Evolutionary conservation across 1,140 invertebrate genomes (phyloP), one percentile per base, ranked within the genome.

Genomic region (Carcinoscorpius rotundicauda): DNA sequence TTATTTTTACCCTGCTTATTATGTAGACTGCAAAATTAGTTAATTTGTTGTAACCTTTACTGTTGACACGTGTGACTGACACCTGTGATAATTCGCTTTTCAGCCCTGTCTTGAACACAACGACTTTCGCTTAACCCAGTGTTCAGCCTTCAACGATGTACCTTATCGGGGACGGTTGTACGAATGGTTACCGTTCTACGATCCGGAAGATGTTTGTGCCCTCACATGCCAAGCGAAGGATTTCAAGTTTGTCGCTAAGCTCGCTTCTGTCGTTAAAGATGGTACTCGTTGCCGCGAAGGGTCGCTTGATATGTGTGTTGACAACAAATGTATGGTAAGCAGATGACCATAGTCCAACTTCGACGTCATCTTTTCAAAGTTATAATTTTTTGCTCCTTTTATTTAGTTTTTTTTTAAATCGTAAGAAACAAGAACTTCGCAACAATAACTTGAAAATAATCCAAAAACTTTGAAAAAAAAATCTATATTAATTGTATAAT

Each of bases 241-340:
- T 5, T 62, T 72, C 51, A 73, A 73, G 68, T 84, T 92, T 50
- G 85, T 93, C 49, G 86, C 85, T 5, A 85, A 86, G 69, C 79
- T 96, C 52, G 85, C 88, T 5, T 84, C 87, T 8, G 84, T 85
- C 72, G 89, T 93, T 5, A 84, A 88, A 62, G 92, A 95, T 74
- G 92, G 92, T 1, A 94, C 91, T 1, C 80, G 87, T 62, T 95
- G 92, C 76, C 80, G 87, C 62, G 81, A 84, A 3, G 89, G 88
- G 5, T 86, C 86, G 66, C 78, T 89, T 49, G 90, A 93, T 73
- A 89, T 94, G 82, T 95, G 92, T 78, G 91, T 95, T 71, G 83
- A 86, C 72, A 91, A 91, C 53, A 83, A 86, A 72, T 95, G 92
- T 77, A 84, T 90, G 87, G 92, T 95, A 77, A 66, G 70, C 56